Percentiles rank a stretch among this genome's conserved stretches.
These are phyloP conservation scores for Bhutanitis thaidina DNA, from an alignment of 2,888 invertebrate species.

Conservation along the genomic window DNA sequence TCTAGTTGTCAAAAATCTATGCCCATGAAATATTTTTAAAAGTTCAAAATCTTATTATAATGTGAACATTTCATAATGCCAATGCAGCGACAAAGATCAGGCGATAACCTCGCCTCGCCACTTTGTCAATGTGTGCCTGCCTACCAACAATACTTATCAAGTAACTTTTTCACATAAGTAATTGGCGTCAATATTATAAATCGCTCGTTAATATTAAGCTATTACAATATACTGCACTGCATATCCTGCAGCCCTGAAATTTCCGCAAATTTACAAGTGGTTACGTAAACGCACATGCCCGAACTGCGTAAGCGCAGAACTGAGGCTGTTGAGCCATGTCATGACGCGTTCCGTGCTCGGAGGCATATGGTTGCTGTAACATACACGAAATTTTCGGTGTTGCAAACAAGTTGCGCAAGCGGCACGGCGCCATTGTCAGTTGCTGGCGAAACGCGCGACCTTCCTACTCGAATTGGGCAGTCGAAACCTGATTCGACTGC, in stretches of 20 bases:
- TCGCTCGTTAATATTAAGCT: neutral
- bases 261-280: conserved; percentile 2
- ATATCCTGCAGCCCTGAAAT: neutral
- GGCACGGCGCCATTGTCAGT: conserved; percentile 69
- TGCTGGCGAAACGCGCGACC: conserved; percentile 74
- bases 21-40: too few relatives aligned
- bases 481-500: conserved; percentile 54
- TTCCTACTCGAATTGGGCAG: conserved; percentile 70
- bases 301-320: conserved; percentile 3
- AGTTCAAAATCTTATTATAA: too few relatives aligned
- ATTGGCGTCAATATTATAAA: neutral
- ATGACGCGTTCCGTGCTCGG: conserved; percentile 14
- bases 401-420: conserved; percentile 72
- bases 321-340: conserved; percentile 10
- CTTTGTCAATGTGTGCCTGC: neutral
- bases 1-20: too few relatives aligned
- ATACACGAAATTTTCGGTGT: conserved; percentile 76
- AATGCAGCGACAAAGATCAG: neutral
- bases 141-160: neutral
- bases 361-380: conserved; percentile 55
- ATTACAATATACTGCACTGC: neutral
- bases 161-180: neutral
- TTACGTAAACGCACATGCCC: conserved; percentile 17
- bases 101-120: neutral
- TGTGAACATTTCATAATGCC: too few relatives aligned